phyloP scores from a whole-genome alignment of 92 coral and sea anemone genomes.

The Actinernus sp. region DNA sequence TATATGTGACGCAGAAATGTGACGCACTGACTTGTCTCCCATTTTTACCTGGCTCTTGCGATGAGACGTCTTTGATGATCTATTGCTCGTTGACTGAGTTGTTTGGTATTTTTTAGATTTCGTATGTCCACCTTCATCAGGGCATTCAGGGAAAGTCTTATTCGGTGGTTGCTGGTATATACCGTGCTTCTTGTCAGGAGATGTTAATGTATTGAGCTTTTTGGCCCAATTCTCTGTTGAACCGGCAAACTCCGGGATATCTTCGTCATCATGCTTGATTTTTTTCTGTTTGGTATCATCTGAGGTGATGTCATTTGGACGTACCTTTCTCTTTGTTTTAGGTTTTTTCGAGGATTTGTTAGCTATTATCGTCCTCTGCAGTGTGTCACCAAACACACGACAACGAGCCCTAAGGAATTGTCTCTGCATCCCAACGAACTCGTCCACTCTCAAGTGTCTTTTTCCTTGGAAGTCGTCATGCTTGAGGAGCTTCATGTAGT shows the following conservation, averaged over 20 bases:
- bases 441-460: constrained; percentile 26
- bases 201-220: background rate
- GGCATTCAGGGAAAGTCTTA: constrained; percentile 2
- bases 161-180: constrained; percentile 25
- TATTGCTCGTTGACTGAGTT: too few relatives aligned
- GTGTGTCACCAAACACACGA: constrained; percentile 26
- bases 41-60: too few relatives aligned
- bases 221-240: constrained; percentile 16
- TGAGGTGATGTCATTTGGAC: too few relatives aligned
- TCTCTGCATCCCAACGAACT: constrained; percentile 29
- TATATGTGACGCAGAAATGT: too few relatives aligned
- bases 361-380: background rate
- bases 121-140: too few relatives aligned
- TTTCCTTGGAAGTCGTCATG: constrained; percentile 35
- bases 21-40: too few relatives aligned
- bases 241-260: constrained; percentile 10
- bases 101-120: too few relatives aligned
- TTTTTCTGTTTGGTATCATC: too few relatives aligned
- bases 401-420: constrained; percentile 4
- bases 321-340: background rate
- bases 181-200: constrained; percentile 31
- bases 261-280: too few relatives aligned
- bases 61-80: too few relatives aligned
- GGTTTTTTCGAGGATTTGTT: constrained; percentile 1
- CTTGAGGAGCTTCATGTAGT: constrained; percentile 14